Conservation (phyloP, 2,797 vertebrate genomes). For the Coregonus ussuriensis region DNA sequence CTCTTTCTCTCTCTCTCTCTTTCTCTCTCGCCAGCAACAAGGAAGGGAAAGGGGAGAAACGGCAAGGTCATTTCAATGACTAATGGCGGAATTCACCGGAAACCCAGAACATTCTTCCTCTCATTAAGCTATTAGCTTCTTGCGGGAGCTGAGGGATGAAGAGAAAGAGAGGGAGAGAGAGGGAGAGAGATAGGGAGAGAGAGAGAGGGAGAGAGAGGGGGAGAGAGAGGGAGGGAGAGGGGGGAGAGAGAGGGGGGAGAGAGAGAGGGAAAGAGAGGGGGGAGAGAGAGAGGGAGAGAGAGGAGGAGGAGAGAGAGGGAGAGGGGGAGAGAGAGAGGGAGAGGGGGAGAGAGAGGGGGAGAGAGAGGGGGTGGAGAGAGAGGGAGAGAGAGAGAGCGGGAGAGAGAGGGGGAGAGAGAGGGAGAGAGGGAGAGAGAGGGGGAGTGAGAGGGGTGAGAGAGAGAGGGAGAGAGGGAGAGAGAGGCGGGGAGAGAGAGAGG, state of each 20-base stretch:
- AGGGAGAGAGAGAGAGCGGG: slow-evolving; percentile 14
- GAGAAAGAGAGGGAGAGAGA: slow-evolving; percentile 14
- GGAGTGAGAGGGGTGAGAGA: slow-evolving; percentile 20
- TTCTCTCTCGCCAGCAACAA: slow-evolving; percentile 15
- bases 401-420: slow-evolving; percentile 21
- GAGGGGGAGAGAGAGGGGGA: slow-evolving; percentile 10
- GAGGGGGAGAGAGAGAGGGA: not conserved
- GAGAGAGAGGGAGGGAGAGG: not conserved
- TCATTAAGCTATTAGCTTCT: slow-evolving; percentile 96
- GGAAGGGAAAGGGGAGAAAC: slow-evolving; percentile 66
- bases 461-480: slow-evolving; percentile 1
- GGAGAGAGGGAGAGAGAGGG: slow-evolving; percentile 1
- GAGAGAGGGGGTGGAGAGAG: slow-evolving; percentile 18
- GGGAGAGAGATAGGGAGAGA: slow-evolving; percentile 21
- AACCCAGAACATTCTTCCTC: slow-evolving; percentile 96
- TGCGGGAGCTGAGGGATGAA: slow-evolving; percentile 67
- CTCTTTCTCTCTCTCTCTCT: slow-evolving; percentile 64
- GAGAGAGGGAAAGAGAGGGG: slow-evolving; percentile 8
- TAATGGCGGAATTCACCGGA: slow-evolving; percentile 95
- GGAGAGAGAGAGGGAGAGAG: slow-evolving; percentile 20
- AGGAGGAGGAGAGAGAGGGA: slow-evolving; percentile 18
- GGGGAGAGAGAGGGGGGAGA: slow-evolving; percentile 20
- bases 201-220: slow-evolving; percentile 3
- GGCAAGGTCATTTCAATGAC: slow-evolving; percentile 87
- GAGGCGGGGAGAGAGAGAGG: slow-evolving; percentile 16